These are phyloP conservation scores for Hypothenemus hampei DNA, from an alignment of 1,140 invertebrate species.

Conservation along the genomic window DNA sequence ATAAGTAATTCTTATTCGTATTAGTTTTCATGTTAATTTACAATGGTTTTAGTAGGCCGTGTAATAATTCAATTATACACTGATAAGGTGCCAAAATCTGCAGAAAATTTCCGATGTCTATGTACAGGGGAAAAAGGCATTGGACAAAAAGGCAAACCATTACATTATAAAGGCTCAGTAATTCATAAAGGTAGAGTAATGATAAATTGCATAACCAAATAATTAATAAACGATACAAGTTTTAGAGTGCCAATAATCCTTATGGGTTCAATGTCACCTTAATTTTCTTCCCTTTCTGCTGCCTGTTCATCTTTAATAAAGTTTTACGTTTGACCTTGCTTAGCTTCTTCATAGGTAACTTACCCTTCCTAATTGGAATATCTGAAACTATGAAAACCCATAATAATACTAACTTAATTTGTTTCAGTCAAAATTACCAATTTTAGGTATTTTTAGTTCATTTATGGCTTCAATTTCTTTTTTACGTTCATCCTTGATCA, in stretches of 20 bases:
- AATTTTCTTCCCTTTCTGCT: no score
- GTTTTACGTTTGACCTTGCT: no score
- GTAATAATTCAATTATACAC: slow-evolving; percentile 76
- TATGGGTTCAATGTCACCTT: no score
- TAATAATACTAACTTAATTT: no score
- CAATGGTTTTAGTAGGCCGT: slow-evolving; percentile 60
- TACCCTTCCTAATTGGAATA: no score
- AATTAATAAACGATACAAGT: no score
- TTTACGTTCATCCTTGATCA: neutral
- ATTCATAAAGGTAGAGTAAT: slow-evolving; percentile 78
- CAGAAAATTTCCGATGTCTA: slow-evolving; percentile 84
- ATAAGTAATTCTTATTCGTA: neutral
- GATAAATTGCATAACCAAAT: no score
- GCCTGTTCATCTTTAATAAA: no score
- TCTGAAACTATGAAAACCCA: no score
- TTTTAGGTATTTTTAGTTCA: neutral
- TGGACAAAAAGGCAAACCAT: slow-evolving; percentile 59
- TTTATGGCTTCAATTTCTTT: slow-evolving; percentile 9
- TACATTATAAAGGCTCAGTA: slow-evolving; percentile 69
- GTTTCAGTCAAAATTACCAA: neutral
- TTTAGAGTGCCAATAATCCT: no score
- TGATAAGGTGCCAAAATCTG: slow-evolving; percentile 84
- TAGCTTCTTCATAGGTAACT: no score
- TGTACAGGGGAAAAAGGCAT: slow-evolving; percentile 83
- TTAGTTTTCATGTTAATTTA: neutral